Evolutionary conservation across 2,797 vertebrate genomes (phyloP).

Genomic region (Borostomias antarcticus): DNA sequence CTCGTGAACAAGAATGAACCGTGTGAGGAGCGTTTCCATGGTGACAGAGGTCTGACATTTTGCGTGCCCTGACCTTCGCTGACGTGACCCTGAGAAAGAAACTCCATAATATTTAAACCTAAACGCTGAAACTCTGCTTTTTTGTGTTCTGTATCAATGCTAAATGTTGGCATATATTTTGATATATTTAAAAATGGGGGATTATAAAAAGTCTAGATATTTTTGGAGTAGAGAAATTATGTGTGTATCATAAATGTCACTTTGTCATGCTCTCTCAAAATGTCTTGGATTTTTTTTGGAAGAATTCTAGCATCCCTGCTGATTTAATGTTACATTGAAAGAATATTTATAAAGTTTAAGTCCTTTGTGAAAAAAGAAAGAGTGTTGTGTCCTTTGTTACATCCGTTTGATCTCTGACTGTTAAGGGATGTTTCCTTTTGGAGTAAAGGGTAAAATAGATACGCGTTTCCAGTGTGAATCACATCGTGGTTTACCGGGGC

Average conservation of each 20-base stretch:
- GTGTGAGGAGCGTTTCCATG: constrained; percentile 1
- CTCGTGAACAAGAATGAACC: constrained; percentile 17
- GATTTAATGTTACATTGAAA: constrained; percentile 78
- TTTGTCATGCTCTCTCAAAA: constrained; percentile 71
- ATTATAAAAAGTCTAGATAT: constrained; percentile 67
- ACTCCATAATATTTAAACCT: constrained; percentile 32
- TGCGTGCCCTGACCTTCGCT: constrained; percentile 4
- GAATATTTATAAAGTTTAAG: constrained; percentile 80
- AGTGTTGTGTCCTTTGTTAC: constrained; percentile 35
- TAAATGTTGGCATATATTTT: constrained; percentile 74
- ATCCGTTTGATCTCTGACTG: neutral
- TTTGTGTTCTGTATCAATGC: constrained; percentile 65
- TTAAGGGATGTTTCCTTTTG: neutral
- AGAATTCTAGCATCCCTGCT: constrained; percentile 73
- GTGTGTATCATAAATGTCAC: constrained; percentile 73
- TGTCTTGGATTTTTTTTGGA: constrained; percentile 44
- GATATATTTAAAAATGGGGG: constrained; percentile 63
- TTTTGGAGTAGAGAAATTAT: constrained; percentile 74
- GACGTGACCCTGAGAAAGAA: constrained; percentile 41
- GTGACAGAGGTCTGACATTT: constrained; percentile 36
- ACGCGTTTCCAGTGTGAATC: neutral
- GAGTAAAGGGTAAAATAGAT: neutral
- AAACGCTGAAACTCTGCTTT: constrained; percentile 63
- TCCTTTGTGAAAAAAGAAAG: constrained; percentile 71
- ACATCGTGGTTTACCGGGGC: neutral